Base-by-base conservation (phyloP, 2,797 vertebrate species). In the Cottoperca gobio region DNA sequence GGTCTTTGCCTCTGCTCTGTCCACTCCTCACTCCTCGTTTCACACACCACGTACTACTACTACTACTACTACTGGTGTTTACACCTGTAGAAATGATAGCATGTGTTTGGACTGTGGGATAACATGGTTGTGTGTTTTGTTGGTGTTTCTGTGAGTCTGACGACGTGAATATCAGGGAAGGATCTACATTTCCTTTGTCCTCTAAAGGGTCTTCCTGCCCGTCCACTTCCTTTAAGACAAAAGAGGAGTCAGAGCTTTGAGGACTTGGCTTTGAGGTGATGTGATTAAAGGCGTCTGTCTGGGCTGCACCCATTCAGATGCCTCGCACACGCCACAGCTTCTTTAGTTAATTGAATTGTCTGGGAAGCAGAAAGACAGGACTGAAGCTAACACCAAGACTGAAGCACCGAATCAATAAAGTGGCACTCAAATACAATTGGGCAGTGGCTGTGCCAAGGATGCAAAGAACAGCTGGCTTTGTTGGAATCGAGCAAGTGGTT, bases 271-370 rank as follows among this genome's bases (percentile, higher is more conserved):
- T 59, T 40, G 73, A 63, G 75, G 88, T 89, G 90, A 91, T 88
- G 81, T 89, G 88, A 91, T 92, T 88, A 89, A 91, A 89, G 78
- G 67, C 78, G 42, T 79, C 67, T 79, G 84, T 91, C 84, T 84
- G 64, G 70, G 59, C 83, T 40, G 65, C 26, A 31, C 31, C 72
- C 78, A 78, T 82, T 87, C 71, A 65, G 73, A 86, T 77, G 76
- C 73, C 74, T 80, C 49, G 13, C 84, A 79, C 86, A 89, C 82
- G 54, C 86, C 75, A 57, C 79, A 50, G 70, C 85, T 88, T 83
- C 73, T 89, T 89, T 80, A 85, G 59, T 76, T 91, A 89, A 93
- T 92, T 90, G 76, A 89, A 88, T 86, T 86, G 78, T 90, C 66
- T 48, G 75, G 74, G 79, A 82, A 84, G 76, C 70, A 81, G 90